phyloP scores from a whole-genome alignment of 2,888 invertebrate species.

The Caenorhabditis sp. region DNA sequence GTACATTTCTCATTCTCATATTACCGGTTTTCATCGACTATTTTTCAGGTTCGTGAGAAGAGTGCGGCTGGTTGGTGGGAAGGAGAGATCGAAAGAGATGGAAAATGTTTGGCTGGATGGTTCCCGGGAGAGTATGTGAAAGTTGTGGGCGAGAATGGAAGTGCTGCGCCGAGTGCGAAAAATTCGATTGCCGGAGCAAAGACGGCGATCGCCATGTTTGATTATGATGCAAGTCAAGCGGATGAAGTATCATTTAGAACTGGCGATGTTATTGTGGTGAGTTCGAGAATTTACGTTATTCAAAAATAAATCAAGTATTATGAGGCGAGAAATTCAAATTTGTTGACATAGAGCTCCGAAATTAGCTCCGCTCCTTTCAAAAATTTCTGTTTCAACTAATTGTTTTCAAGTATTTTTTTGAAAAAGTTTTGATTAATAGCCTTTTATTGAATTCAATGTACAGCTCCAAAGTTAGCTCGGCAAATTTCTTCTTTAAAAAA shows the following conservation, averaged over 20 bases:
- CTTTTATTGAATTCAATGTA: too few species aligned
- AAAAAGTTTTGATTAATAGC: too few species aligned
- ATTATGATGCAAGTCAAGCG: conserved; percentile 66
- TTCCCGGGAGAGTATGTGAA: conserved; percentile 98
- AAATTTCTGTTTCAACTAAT: too few species aligned
- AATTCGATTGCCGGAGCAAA: not conserved
- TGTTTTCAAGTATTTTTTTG: too few species aligned
- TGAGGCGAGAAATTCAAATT: too few species aligned
- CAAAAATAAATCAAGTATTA: too few species aligned
- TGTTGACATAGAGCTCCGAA: too few species aligned
- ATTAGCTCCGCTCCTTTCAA: too few species aligned
- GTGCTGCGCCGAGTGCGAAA: not conserved
- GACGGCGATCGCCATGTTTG: conserved; percentile 60
- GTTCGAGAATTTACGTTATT: not conserved
- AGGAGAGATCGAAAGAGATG: conserved; percentile 81
- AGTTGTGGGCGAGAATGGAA: conserved; percentile 70
- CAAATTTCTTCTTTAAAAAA: too few species aligned
- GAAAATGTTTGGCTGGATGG: conserved; percentile 88
- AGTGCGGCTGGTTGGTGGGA: conserved; percentile 99
- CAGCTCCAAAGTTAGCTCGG: too few species aligned
- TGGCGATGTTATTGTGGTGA: conserved; percentile 41
- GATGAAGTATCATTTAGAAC: conserved; percentile 66
- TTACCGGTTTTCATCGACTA: too few species aligned
- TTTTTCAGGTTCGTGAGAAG: conserved; percentile 95
- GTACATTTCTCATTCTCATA: too few species aligned